Base-by-base conservation (phyloP, 2,888 invertebrate genomes). In the Plebejus melissa region DNA sequence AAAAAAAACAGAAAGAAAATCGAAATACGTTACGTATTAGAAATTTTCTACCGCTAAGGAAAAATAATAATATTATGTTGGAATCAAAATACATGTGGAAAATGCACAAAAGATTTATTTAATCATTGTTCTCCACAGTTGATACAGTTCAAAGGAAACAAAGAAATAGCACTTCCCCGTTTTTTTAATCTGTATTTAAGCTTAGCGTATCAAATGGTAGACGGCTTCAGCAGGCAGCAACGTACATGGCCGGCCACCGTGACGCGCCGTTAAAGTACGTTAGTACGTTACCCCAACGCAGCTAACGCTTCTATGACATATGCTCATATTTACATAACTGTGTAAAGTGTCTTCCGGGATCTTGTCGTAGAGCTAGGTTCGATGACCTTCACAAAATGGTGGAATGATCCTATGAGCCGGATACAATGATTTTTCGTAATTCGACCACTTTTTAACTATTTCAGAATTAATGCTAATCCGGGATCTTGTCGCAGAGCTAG, bases 181-280 rank as follows among this genome's bases (percentile, higher is more conserved):
- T 65, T 65, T 70, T 70, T 70, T 41, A 41, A 70, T 22, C 22
- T 22, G 70, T 41, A 9, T 32, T 32, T 70, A n/a, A 22, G 70
- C 65, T 65, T 32, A 65, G 65, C 65, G 65, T 71, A 71, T 71
- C 71, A 41, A 71, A 41, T 46, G 41, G 22, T 22, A 71, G 11
- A 7, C n/a, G 7, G 41, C 22, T 41, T 5, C 41, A 71, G 71
- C 65, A 65, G 36, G 5, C 41, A 71, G 71, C 65, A 65, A 65
- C 65, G 65, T 36, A 11, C 16, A n/a, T 57, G 46, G 36, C 70
- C 76, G 76, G 54, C 60, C 74, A 78, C 76, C 80, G 80, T 79
- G 77, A 80, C 80, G 79, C 76, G 75, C 78, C 78, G 79, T 79
- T 80, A 80, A 79, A 76, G 79, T 76, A 74, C 76, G 76, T 74